These are phyloP conservation scores for Scalopus aquaticus DNA, from an alignment of 2,113 vertebrate genomes.

Conservation along the genomic window DNA sequence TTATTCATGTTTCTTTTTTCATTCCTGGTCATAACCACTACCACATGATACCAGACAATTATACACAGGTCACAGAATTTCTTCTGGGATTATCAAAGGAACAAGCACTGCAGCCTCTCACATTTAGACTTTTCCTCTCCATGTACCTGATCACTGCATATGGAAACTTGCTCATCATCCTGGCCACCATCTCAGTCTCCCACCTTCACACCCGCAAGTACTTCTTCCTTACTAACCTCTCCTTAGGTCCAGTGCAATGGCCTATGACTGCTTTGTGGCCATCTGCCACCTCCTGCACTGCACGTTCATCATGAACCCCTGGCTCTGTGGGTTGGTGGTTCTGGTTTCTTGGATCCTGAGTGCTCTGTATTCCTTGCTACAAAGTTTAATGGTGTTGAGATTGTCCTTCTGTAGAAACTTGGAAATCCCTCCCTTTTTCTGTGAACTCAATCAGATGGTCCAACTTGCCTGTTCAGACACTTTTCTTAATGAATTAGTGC, in stretches of 20 bases:
- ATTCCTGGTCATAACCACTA: neutral
- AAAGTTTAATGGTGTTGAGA: neutral
- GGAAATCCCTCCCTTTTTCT: slow-evolving; percentile 51
- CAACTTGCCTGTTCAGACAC: slow-evolving; percentile 34
- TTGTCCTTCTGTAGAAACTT: neutral
- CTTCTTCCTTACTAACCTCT: slow-evolving; percentile 57
- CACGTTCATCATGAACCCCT: neutral
- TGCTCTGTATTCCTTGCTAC: slow-evolving; percentile 21
- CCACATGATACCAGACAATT: neutral
- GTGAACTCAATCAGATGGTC: slow-evolving; percentile 42
- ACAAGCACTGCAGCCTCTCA: neutral
- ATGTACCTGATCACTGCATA: neutral
- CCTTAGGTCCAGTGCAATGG: neutral
- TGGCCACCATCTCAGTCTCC: neutral
- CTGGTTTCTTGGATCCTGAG: neutral
- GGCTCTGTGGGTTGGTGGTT: neutral
- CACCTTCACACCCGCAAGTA: slow-evolving; percentile 54
- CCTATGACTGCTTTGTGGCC: slow-evolving; percentile 51
- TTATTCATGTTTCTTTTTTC: neutral
- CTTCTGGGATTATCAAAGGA: neutral
- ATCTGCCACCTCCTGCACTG: slow-evolving; percentile 54
- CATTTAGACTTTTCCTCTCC: neutral
- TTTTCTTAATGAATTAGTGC: neutral
- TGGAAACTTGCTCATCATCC: neutral
- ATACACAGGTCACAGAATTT: neutral